A percentile compares a stretch with the other conserved stretches of the same genome.
Conservation (phyloP, 2,888 invertebrate genomes). For the Mechanitis messenoides region DNA sequence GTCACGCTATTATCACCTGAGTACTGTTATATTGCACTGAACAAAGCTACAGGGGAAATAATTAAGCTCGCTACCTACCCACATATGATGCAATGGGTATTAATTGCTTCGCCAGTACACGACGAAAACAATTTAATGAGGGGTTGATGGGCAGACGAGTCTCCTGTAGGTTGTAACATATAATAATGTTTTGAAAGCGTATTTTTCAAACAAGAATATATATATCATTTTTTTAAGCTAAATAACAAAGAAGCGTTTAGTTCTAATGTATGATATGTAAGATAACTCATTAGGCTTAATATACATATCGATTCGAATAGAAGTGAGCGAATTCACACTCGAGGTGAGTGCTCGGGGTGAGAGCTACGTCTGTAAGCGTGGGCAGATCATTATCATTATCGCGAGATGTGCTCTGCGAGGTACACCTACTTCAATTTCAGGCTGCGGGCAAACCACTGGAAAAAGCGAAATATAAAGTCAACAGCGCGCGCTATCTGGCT, state of each 20-base stretch:
- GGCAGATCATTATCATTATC: constrained; percentile 42
- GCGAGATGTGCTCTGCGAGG: constrained; percentile 35
- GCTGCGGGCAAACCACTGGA: constrained; percentile 36
- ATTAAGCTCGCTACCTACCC: constrained; percentile 27
- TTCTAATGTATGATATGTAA: too few relatives aligned
- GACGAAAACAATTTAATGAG: neutral
- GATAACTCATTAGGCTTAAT: too few relatives aligned
- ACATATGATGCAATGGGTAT: constrained; percentile 21
- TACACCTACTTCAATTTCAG: constrained; percentile 45
- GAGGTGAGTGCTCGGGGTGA: neutral
- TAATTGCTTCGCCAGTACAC: constrained; percentile 19
- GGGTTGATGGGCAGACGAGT: neutral
- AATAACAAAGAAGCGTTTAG: too few relatives aligned
- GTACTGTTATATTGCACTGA: constrained; percentile 30
- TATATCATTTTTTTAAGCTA: too few relatives aligned
- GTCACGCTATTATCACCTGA: constrained; percentile 38
- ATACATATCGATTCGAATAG: too few relatives aligned
- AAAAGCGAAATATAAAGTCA: constrained; percentile 38
- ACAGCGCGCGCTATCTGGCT: constrained; percentile 38
- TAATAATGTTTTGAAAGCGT: too few relatives aligned
- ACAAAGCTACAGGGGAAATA: constrained; percentile 30
- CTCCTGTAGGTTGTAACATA: too few relatives aligned
- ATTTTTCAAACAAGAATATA: too few relatives aligned
- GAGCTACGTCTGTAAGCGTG: neutral
- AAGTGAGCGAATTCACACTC: constrained; percentile 8